These are phyloP conservation scores for Lamellibrachia satsuma DNA, from an alignment of 2,888 invertebrate genomes.

Conservation along the genomic window DNA sequence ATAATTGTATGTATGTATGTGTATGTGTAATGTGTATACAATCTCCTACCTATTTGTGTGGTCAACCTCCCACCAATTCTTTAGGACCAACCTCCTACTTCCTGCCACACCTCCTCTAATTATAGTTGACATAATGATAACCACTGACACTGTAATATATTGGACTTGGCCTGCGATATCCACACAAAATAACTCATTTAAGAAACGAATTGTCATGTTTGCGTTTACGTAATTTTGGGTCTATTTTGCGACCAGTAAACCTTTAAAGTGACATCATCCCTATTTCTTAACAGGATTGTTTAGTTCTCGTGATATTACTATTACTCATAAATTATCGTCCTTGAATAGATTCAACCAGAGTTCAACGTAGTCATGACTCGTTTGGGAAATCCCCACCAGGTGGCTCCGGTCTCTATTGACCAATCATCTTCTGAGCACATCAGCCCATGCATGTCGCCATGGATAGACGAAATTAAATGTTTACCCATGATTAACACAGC, in stretches of 20 bases:
- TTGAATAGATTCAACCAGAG: not conserved
- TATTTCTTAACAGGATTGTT: not conserved
- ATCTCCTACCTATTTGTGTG: no score
- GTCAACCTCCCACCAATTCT: no score
- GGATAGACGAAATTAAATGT: conserved; percentile 13
- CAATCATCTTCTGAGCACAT: not conserved
- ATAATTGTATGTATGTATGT: no score
- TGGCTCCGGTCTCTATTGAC: not conserved
- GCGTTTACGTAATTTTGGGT: not conserved
- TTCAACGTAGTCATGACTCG: not conserved
- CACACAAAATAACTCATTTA: not conserved
- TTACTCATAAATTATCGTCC: not conserved
- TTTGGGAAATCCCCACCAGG: not conserved
- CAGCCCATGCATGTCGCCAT: conserved; percentile 7
- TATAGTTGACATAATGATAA: no score
- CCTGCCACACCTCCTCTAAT: no score
- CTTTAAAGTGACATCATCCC: not conserved
- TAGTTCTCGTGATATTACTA: not conserved
- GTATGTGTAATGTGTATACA: no score
- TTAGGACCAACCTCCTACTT: no score
- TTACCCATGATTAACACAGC: not conserved
- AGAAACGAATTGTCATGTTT: not conserved
- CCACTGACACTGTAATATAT: no score
- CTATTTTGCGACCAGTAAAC: not conserved
- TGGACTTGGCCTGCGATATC: no score